Base-by-base conservation (phyloP, 2,888 invertebrate genomes). In the Tinea semifulvella region DNA sequence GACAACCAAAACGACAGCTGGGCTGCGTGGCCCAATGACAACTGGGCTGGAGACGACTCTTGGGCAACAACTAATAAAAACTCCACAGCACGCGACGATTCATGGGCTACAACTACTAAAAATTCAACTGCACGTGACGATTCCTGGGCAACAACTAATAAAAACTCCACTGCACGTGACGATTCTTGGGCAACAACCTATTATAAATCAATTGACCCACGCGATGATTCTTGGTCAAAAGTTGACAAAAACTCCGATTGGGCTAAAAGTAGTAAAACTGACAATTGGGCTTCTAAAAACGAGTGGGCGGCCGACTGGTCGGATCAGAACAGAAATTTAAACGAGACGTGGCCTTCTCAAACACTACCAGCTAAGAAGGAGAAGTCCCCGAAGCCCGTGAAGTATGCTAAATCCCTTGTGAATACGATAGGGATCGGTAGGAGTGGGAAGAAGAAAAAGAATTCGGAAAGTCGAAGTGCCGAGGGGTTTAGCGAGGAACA, bases 401-500 rank as follows among this genome's bases (percentile, higher is more conserved):
- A 73, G 51, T 76, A 76, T 48, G 77, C 79, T 1, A 71, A 66
- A 50, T 74, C 77, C 3, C 52, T 80, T 10, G 80, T 77, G 8
- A 70, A 80, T 52, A 79, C 80, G 52, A 75, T 81, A 61, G 80
- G 81, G 16, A 74, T 81, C 42, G 80, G 75, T 0, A 54, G 79
- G 45, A 50, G 62, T 44, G 63, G 54, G 51, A 63, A 70, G 50
- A 68, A 65, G 56, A 82, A 80, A 52, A 80, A 76, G 51, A 58
- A 54, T 1, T 61, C 68, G 17, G 56, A 56, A 38, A 55, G 54
- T 13, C 56, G 63, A 14, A 61, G 63, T n/a, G 46, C 56, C 2
- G 68, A 64, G 50, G 44, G 75, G 13, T 71, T 84, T 1, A 75
- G 80, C 1, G 89, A 90, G 61, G 88, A 88, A 56, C 84, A 87